Evolutionary conservation across 2,888 invertebrate genomes (phyloP).

Genomic region (Chelonus formosanus): DNA sequence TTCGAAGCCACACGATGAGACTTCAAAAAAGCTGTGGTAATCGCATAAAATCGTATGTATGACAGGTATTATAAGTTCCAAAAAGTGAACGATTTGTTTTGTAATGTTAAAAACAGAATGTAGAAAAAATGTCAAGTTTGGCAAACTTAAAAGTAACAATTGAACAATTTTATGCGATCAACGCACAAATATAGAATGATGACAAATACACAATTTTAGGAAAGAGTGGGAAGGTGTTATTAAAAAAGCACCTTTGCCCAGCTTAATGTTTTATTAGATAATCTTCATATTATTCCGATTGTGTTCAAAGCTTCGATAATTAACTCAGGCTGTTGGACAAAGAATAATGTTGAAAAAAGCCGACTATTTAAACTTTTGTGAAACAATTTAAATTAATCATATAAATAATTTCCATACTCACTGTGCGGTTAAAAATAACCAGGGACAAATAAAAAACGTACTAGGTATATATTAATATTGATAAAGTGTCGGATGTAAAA

Average conservation of each 20-base stretch:
- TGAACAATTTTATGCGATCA: conserved; percentile 10
- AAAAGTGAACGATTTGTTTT: no score
- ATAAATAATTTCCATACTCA: no score
- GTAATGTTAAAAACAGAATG: not conserved
- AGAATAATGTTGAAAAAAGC: conserved; percentile 1
- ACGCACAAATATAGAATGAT: conserved; percentile 14
- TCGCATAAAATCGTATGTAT: no score
- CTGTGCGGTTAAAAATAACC: no score
- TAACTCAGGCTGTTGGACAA: conserved; percentile 22
- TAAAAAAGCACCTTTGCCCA: not conserved
- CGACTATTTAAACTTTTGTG: not conserved
- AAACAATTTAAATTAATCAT: not conserved
- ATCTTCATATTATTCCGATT: conserved; percentile 48
- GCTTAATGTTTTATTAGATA: conserved; percentile 28
- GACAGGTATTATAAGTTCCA: no score
- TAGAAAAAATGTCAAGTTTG: conserved; percentile 14
- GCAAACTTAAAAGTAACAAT: conserved; percentile 25
- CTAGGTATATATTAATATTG: no score
- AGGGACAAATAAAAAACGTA: not conserved
- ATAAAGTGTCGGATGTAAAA: no score
- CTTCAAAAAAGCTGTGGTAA: conserved; percentile 2
- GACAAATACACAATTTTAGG: conserved; percentile 10
- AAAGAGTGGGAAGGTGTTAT: conserved; percentile 1
- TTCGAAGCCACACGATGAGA: not conserved
- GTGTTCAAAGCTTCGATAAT: conserved; percentile 59